phyloP scores from a whole-genome alignment of 2,113 vertebrate genomes.

The Cervus canadensis region DNA sequence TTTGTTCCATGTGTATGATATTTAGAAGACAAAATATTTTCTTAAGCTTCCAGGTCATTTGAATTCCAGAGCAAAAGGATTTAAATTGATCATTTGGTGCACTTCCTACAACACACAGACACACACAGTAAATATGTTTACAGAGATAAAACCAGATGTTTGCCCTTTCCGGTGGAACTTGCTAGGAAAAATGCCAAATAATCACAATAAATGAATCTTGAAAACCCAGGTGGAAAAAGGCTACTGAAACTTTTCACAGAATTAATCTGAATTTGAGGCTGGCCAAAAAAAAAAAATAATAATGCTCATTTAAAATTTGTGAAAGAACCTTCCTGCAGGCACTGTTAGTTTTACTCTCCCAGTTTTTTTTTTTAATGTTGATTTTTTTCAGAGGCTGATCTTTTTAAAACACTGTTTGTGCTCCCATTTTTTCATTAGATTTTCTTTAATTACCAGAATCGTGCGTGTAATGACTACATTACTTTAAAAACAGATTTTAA shows the following conservation, averaged over 20 bases:
- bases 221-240: not conserved
- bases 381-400: not conserved
- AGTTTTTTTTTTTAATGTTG: not conserved
- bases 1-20: not conserved
- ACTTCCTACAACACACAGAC: accelerated
- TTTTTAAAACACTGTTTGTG: not conserved
- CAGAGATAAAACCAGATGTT: not conserved
- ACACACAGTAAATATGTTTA: not conserved
- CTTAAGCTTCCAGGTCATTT: not conserved
- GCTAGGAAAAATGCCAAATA: not conserved
- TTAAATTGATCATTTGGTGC: not conserved
- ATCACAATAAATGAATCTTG: not conserved
- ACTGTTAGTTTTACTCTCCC: not conserved
- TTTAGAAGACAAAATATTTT: not conserved
- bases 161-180: not conserved
- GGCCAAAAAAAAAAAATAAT: not conserved
- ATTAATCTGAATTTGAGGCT: not conserved
- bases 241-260: not conserved
- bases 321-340: not conserved
- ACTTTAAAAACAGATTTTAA: not conserved
- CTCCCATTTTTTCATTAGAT: not conserved
- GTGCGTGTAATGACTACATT: not conserved
- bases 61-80: not conserved
- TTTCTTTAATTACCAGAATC: not conserved
- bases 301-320: not conserved